These are phyloP conservation scores for Esperia sulphurella DNA, from an alignment of 2,888 invertebrate genomes.

Conservation along the genomic window DNA sequence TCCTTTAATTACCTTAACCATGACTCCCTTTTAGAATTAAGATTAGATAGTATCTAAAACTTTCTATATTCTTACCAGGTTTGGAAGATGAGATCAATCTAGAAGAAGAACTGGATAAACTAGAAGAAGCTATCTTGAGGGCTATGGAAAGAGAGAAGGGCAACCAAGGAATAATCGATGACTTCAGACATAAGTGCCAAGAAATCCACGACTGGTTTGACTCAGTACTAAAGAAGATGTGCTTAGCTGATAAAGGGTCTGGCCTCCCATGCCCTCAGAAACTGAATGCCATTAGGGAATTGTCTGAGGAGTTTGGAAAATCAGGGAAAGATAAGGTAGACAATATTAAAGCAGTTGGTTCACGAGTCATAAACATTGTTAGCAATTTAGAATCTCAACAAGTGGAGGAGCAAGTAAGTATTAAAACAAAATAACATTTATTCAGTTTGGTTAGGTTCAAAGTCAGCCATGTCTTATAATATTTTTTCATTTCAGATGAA, in stretches of 20 bases:
- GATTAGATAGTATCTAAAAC: neutral
- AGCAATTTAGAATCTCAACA: constrained; percentile 94
- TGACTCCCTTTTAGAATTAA: neutral
- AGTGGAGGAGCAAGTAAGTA: constrained; percentile 88
- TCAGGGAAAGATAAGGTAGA: constrained; percentile 86
- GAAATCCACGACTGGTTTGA: constrained; percentile 92
- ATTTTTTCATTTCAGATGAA: constrained; percentile 79
- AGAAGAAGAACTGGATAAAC: constrained; percentile 83
- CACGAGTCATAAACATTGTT: constrained; percentile 87
- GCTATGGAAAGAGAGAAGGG: constrained; percentile 87
- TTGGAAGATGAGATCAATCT: constrained; percentile 84
- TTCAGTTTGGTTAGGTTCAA: neutral
- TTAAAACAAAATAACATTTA: neutral
- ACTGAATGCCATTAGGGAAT: constrained; percentile 84
- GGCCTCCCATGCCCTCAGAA: constrained; percentile 90
- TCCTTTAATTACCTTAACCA: too few relatives aligned
- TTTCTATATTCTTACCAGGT: constrained; percentile 35
- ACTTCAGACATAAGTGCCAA: constrained; percentile 86
- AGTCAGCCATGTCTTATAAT: neutral
- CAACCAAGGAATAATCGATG: constrained; percentile 87
- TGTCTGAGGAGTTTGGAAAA: constrained; percentile 86
- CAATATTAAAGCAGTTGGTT: constrained; percentile 84
- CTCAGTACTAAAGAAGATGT: constrained; percentile 87
- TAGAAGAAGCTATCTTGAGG: constrained; percentile 84
- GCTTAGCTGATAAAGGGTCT: constrained; percentile 90